These are phyloP conservation scores for Drosophila pachea DNA, from an alignment of 1,140 invertebrate species.

Conservation along the genomic window DNA sequence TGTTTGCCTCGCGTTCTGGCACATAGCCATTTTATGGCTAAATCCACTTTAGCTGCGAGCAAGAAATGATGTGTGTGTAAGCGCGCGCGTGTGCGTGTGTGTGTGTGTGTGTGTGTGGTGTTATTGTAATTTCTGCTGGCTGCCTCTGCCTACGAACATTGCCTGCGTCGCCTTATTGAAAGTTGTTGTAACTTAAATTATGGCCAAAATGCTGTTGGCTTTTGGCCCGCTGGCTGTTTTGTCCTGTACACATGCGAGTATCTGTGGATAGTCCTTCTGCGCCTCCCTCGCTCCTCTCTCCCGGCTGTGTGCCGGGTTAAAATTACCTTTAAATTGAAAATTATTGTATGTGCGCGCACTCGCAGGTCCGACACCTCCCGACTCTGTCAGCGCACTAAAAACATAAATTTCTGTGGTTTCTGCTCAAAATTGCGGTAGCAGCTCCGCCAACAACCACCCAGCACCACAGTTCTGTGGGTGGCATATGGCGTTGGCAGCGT, in stretches of 20 bases:
- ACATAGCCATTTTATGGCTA: slow-evolving; percentile 76
- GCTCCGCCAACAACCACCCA: background rate
- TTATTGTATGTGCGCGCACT: slow-evolving; percentile 76
- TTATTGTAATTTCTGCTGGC: slow-evolving; percentile 35
- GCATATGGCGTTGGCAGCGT: slow-evolving; percentile 18
- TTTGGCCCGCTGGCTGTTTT: slow-evolving; percentile 21
- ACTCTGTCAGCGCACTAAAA: slow-evolving; percentile 35
- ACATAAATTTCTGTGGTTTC: slow-evolving; percentile 74
- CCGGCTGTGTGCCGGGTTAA: slow-evolving; percentile 48
- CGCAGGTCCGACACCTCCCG: slow-evolving; percentile 46
- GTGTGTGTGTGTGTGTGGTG: background rate
- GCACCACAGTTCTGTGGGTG: slow-evolving; percentile 5
- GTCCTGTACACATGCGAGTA: slow-evolving; percentile 32
- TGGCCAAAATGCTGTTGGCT: slow-evolving; percentile 62
- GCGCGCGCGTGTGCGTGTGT: background rate
- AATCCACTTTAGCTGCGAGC: slow-evolving; percentile 67
- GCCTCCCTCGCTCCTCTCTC: slow-evolving; percentile 9
- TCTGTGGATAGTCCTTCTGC: slow-evolving; percentile 15
- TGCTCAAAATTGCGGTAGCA: slow-evolving; percentile 64
- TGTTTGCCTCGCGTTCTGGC: slow-evolving; percentile 45
- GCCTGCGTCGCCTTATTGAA: slow-evolving; percentile 67
- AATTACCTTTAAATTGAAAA: slow-evolving; percentile 77
- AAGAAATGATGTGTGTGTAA: slow-evolving; percentile 42
- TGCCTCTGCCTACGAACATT: slow-evolving; percentile 21
- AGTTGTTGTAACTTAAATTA: slow-evolving; percentile 77